Base-by-base conservation (phyloP, 2,113 vertebrate genomes). In the Oophaga pumilio region DNA sequence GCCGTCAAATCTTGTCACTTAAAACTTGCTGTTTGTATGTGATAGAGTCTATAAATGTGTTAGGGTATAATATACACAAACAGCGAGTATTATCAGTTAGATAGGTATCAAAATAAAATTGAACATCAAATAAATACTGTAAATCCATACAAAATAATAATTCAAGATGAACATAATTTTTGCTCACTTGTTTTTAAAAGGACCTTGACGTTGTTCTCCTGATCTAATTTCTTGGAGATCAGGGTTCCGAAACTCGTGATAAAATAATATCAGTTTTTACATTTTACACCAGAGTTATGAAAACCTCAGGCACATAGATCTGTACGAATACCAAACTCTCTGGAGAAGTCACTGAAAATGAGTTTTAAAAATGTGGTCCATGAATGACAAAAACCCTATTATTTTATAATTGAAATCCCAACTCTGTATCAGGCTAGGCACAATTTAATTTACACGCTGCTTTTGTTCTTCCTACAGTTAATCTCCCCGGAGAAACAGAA, bases 391-490 rank as follows among this genome's bases (percentile, higher is more conserved):
- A 33, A 74, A 83, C 69, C 17, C 69, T 76, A 59, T 64, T 90
- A 50, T 89, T 90, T 84, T 62, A 90, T 87, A 91, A 76, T 77
- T 20, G 20, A 92, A 91, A 91, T 80, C 71, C 66, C 85, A 83
- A 64, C 59, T 74, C 88, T 33, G 81, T 33, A 89, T 84, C 88
- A 91, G 33, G 22, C 79, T 88, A 89, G 84, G 74, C n/a, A 86
- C 85, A 59, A 71, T 88, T 90, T 88, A 88, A 91, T 91, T 90
- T 91, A 78, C 79, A 76, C 0, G 0, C 88, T 5, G 4, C 87
- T 88, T 82, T 91, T 90, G 52, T 78, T 89, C 89, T 1, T 1
- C 78, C 13, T 6, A 14, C 85, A 85, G 87, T 1, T n/a, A 85
- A 17, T 86, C 79, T 80, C 89, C 84, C 89, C 52, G 49, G 90